Conservation (phyloP, 2,797 vertebrate genomes). For the Vespertilio murinus region DNA sequence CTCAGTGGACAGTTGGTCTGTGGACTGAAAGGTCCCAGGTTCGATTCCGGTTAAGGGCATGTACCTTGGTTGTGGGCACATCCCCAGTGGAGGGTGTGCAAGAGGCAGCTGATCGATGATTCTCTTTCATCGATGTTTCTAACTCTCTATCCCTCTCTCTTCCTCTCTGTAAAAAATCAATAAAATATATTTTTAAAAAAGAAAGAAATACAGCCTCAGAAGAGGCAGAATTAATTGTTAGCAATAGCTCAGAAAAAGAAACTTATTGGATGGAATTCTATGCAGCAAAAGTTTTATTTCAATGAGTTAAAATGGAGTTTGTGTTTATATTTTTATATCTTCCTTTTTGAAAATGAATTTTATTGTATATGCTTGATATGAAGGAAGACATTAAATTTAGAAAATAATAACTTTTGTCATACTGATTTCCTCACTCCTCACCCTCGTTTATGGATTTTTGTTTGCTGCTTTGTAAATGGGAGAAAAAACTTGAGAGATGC, state of each 20-base stretch:
- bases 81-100: no score
- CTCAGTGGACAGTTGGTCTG: no score
- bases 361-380: not conserved
- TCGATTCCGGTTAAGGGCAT: no score
- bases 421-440: not conserved
- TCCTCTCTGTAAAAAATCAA: no score
- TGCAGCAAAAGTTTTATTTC: slow-evolving; percentile 17
- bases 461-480: slow-evolving; percentile 23
- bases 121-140: no score
- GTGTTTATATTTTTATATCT: slow-evolving; percentile 4
- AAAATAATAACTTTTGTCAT: slow-evolving; percentile 7
- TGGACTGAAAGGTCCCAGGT: no score
- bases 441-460: not conserved
- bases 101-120: no score
- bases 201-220: not conserved
- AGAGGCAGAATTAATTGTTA: not conserved
- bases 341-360: slow-evolving; percentile 16
- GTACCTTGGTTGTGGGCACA: no score
- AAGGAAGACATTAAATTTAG: slow-evolving; percentile 11
- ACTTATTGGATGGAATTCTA: not conserved
- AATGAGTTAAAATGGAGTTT: not conserved
- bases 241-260: not conserved
- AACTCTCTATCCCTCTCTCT: no score
- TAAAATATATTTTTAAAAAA: no score
- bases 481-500: not conserved